Evolutionary conservation across 2,113 vertebrate genomes (phyloP).

Genomic region (Amia ocellicauda): DNA sequence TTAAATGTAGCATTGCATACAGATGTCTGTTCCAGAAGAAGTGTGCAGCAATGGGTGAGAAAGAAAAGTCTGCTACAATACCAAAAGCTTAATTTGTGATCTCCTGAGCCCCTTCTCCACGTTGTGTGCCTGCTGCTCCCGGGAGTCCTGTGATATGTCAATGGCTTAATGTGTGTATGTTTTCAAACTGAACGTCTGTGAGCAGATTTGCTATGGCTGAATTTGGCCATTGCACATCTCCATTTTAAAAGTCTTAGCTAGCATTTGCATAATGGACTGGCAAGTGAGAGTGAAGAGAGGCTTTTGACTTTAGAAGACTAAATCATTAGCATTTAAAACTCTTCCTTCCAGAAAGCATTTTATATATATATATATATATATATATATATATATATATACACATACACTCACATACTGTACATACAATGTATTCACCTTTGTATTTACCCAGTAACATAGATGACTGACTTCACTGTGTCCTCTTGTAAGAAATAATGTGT

Average conservation of each 20-base stretch:
- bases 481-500: neutral
- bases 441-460: too few species aligned
- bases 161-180: neutral
- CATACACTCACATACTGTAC: neutral
- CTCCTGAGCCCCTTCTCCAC: neutral
- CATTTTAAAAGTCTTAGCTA: neutral
- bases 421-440: too few species aligned
- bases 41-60: neutral
- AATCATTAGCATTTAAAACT: neutral
- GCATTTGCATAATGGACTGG: neutral
- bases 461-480: too few species aligned
- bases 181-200: neutral
- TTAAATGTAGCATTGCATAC: conserved; percentile 5
- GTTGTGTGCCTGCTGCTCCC: neutral
- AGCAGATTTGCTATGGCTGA: neutral
- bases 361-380: too few species aligned
- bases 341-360: neutral
- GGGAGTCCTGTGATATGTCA: neutral
- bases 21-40: too few species aligned
- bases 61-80: neutral
- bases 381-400: too few species aligned
- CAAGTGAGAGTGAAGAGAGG: neutral
- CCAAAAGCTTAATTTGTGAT: conserved; percentile 1
- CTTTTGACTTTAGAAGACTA: neutral
- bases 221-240: neutral